phyloP scores from a whole-genome alignment of 2,113 vertebrate species.

The Monarcha castaneiventris region DNA sequence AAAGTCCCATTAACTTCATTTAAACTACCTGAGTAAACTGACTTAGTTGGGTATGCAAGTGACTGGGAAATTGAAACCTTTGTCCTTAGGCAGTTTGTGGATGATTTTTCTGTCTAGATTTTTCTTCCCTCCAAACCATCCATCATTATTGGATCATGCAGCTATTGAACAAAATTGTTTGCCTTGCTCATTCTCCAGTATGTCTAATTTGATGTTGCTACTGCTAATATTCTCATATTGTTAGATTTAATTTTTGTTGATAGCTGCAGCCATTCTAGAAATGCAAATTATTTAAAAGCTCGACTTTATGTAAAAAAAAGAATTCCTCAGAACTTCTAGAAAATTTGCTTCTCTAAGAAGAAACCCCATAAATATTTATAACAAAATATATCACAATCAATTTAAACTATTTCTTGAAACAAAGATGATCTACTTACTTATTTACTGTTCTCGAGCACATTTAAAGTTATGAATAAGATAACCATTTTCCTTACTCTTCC shows the following conservation, averaged over 20 bases:
- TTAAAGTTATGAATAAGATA: background rate
- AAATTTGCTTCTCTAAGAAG: background rate
- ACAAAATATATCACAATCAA: background rate
- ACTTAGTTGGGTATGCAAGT: background rate
- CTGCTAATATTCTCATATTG: background rate
- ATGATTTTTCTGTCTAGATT: background rate
- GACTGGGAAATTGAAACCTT: background rate
- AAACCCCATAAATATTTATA: background rate
- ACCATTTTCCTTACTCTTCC: background rate
- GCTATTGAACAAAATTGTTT: background rate
- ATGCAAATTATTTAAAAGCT: background rate
- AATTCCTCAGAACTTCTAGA: background rate
- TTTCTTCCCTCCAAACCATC: background rate
- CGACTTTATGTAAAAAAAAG: background rate
- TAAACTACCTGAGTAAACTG: background rate
- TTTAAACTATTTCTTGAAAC: background rate
- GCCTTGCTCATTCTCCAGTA: background rate
- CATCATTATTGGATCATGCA: background rate
- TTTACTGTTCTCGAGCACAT: background rate
- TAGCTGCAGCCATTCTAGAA: background rate
- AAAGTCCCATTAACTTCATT: background rate
- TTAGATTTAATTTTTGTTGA: background rate
- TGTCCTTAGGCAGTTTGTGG: background rate
- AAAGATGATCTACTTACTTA: background rate
- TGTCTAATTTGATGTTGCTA: background rate